Evolutionary conservation across 2,888 invertebrate species (phyloP).

Genomic region (Meghimatium bilineatum): DNA sequence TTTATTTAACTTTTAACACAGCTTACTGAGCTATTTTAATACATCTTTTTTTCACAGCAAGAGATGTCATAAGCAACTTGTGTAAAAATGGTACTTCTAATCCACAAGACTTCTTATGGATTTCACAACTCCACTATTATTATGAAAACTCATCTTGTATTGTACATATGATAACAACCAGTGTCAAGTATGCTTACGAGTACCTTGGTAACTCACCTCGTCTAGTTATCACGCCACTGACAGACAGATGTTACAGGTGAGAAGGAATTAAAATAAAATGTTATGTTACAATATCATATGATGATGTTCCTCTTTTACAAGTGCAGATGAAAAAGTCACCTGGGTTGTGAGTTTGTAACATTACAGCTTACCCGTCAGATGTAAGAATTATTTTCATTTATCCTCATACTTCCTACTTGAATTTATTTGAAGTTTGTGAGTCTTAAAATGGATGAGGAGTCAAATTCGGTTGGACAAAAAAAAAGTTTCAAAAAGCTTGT

Average conservation of each 20-base stretch:
- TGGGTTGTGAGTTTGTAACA: too few species aligned
- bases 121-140: conserved; percentile 76
- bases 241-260: conserved; percentile 77
- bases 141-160: conserved; percentile 73
- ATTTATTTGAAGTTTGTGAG: too few species aligned
- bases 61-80: conserved; percentile 75
- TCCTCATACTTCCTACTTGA: too few species aligned
- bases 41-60: conserved; percentile 61
- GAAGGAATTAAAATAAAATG: background rate
- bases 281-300: background rate
- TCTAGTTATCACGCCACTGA: conserved; percentile 77
- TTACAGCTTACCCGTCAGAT: too few species aligned
- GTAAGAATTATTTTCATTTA: too few species aligned
- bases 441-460: too few species aligned
- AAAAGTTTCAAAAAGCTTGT: too few species aligned
- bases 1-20: too few species aligned
- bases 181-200: conserved; percentile 76
- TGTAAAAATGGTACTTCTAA: conserved; percentile 60
- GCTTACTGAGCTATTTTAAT: too few species aligned
- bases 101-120: conserved; percentile 76
- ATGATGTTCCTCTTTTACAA: too few species aligned
- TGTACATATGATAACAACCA: conserved; percentile 77
- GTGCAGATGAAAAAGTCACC: too few species aligned
- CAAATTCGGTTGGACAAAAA: too few species aligned
- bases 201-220: conserved; percentile 76